Base-by-base conservation (phyloP, 2,888 invertebrate species). In the Caenorhabditis zanzibari region DNA sequence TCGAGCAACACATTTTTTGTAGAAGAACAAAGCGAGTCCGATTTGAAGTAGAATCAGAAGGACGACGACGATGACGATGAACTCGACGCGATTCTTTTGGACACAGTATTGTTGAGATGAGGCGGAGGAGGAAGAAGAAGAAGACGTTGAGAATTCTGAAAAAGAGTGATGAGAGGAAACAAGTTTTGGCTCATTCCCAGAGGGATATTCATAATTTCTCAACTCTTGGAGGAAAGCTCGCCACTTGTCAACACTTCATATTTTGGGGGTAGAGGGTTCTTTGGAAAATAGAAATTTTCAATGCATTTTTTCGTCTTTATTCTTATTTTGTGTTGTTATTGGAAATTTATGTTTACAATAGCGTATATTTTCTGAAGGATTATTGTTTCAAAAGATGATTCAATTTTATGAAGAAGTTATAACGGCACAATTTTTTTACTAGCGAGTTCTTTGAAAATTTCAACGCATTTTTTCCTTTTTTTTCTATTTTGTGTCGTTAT, bases 111-210 rank as follows among this genome's bases (percentile, higher is more conserved):
- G 71, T 22, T 74, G 56, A 3, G 6, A 12, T 6, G 38, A 6
- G 2, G 73, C 32, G 9, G 77, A 59, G 9, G 79, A 63, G 47
- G 69, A 66, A 35, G 54, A 64, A 24, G 74, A 35, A 54, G 61
- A 72, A n/a, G 47, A 68, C 32, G 52, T 59, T 24, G 82, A 68
- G 71, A 79, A 83, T 75, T 83, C 83, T 83, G 79, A 79, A 83
- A 47, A 64, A 54, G 79, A 79, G 79, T 79, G 64, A 80, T 80
- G 79, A 49, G 71, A 64, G 12, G 38, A 12, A 32, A 63, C 32
- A 22, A 47, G 41, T 32, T 47, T 14, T 54, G 26, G n/a, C n/a
- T n/a, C n/a, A 19, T 19, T 35, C 59, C 69, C 63, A 52, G 28
- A 28, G 61, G 69, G 77, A 69, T 59, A 69, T 69, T 69, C 71